Evolutionary conservation across 1,140 invertebrate genomes (phyloP), one percentile per base, ranked within the genome.

Genomic region (Callitettix versicolor): DNA sequence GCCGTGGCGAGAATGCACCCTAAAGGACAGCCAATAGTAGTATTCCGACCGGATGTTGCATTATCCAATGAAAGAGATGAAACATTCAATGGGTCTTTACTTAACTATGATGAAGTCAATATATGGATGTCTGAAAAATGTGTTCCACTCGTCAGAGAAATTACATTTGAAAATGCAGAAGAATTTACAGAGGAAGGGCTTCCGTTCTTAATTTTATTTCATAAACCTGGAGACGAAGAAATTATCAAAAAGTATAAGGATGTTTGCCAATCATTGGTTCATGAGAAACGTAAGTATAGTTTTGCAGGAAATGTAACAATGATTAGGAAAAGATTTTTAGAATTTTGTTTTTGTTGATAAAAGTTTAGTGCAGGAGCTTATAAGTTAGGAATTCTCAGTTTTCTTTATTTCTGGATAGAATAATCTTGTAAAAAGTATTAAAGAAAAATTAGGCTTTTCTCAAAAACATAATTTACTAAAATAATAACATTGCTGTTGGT

Each of bases 131-230:
- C 86, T 56, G 85, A 86, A 49, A 88, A 87, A 65, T 99, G 96
- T 68, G 84, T 91, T 14, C 87, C 88, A 1, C 68, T 91, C 20
- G 88, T 91, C 0, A 72, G 88, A 54, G 94, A 97, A 73, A 98
- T 99, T 43, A 98, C 95, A 3, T 99, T 99, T 72, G 94, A 98
- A 75, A 99, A 98, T 79, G 96, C 95, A 18, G 95, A 98, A 73
- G 95, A 99, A 72, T 70, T 99, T 11, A 99, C 96, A 0, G 97
- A 99, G 75, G 96, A 99, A 77, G 96, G 96, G 14, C 71, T 99
- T 60, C 96, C 97, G n/a, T 99, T 99, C 72, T 76, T 99, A 4
- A 98, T 99, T 62, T 70, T 99, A 1, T 99, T 99, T 71, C 91
- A 99, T 66, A 68, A 82, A 59, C 85, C 91, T 1, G 55, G 53